Conservation (phyloP, 2,888 invertebrate species). For the Scrobipalpa costella region DNA sequence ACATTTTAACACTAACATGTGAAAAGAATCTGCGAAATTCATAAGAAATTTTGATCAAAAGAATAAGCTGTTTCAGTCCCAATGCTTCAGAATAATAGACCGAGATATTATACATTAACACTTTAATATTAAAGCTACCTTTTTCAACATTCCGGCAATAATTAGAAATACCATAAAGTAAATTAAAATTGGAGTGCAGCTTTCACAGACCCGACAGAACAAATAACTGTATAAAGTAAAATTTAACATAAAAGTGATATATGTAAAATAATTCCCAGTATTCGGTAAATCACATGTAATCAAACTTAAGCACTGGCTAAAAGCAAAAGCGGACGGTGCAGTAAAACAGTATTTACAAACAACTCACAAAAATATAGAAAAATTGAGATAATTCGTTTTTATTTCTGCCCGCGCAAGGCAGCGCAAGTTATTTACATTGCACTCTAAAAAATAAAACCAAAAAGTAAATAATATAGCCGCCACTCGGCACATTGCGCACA, state of each 20-base stretch:
- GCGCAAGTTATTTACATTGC: slow-evolving; percentile 58
- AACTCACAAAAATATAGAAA: slow-evolving; percentile 22
- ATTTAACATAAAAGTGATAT: background rate
- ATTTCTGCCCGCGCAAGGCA: slow-evolving; percentile 16
- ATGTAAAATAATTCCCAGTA: background rate
- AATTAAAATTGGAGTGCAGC: background rate
- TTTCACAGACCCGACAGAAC: background rate
- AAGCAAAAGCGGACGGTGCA: background rate
- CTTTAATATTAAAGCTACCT: too few species aligned
- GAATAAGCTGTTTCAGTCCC: too few species aligned
- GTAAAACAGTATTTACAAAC: slow-evolving; percentile 12
- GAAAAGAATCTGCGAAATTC: too few species aligned
- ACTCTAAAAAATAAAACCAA: slow-evolving; percentile 43
- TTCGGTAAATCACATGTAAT: background rate
- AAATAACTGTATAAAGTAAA: background rate
- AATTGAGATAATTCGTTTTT: slow-evolving; percentile 16
- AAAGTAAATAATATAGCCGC: slow-evolving; percentile 39
- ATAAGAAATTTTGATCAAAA: too few species aligned
- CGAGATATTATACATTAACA: too few species aligned
- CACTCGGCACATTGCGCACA: slow-evolving; percentile 42
- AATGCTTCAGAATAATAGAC: too few species aligned
- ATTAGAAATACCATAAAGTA: background rate
- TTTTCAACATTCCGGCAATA: too few species aligned
- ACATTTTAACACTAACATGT: too few species aligned
- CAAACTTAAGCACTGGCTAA: slow-evolving; percentile 3